These are phyloP conservation scores for Drosophila hydei DNA, from an alignment of 1,140 invertebrate species.

Conservation along the genomic window DNA sequence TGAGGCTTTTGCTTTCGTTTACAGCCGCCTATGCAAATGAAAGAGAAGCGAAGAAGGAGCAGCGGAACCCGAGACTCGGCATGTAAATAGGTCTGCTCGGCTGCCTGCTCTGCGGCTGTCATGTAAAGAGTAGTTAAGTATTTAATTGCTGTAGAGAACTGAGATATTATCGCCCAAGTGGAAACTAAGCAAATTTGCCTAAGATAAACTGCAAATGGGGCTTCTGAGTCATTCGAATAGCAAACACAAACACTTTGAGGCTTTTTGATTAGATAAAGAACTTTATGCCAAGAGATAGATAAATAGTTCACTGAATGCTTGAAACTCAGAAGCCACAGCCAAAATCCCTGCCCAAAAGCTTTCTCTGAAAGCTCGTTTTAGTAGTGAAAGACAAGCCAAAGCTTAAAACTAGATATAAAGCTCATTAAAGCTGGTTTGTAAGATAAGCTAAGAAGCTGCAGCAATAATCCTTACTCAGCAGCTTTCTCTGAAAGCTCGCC, in stretches of 20 bases:
- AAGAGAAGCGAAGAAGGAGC: constrained; percentile 7
- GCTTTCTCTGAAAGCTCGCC: too few relatives aligned
- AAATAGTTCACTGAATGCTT: too few relatives aligned
- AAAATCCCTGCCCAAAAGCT: too few relatives aligned
- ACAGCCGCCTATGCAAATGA: constrained; percentile 19
- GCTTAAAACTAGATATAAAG: too few relatives aligned
- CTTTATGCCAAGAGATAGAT: too few relatives aligned
- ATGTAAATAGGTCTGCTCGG: background rate
- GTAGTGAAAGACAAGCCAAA: too few relatives aligned
- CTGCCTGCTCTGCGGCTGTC: background rate
- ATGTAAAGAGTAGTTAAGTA: background rate
- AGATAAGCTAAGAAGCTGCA: too few relatives aligned
- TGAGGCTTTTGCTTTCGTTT: constrained; percentile 35
- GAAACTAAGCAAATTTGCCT: constrained; percentile 2
- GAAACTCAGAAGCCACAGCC: too few relatives aligned
- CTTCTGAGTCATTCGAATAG: background rate
- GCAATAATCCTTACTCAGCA: too few relatives aligned
- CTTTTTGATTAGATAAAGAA: too few relatives aligned
- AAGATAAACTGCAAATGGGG: background rate
- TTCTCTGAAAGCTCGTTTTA: too few relatives aligned
- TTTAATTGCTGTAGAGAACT: constrained; percentile 5
- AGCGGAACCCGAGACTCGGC: background rate
- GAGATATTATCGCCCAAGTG: constrained; percentile 1
- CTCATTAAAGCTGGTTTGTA: too few relatives aligned
- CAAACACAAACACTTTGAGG: background rate